These are phyloP conservation scores for Drosophila bipectinata DNA, from an alignment of 1,140 invertebrate species.

Conservation along the genomic window DNA sequence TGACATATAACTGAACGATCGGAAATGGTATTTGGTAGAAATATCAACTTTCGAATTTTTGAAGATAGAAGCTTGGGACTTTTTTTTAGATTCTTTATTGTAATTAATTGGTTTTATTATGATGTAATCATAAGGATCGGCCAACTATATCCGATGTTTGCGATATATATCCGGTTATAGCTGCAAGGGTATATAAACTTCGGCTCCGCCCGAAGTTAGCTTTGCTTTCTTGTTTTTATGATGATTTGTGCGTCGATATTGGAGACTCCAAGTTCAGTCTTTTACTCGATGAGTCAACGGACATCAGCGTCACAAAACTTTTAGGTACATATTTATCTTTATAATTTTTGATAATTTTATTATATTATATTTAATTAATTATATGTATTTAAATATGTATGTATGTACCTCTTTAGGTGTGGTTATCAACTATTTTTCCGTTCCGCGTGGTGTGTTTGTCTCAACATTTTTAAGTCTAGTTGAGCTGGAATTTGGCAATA, in stretches of 20 bases:
- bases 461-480: constrained; percentile 10
- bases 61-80: no score
- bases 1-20: no score
- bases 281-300: not conserved
- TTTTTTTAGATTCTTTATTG: no score
- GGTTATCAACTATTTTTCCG: constrained; percentile 14
- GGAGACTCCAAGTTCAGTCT: constrained; percentile 8
- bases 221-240: no score
- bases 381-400: not conserved
- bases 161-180: no score
- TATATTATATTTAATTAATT: constrained; percentile 4
- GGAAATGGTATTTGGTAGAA: no score
- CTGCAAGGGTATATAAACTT: no score
- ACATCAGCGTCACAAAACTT: not conserved
- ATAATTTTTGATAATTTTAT: not conserved
- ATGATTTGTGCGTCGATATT: not conserved
- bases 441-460: constrained; percentile 6
- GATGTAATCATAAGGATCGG: no score
- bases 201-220: no score
- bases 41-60: no score
- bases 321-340: constrained; percentile 5
- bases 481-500: not conserved
- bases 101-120: no score
- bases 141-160: no score
- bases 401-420: constrained; percentile 7